These are phyloP conservation scores for Mormyrus hasselquistii DNA, from an alignment of 2,797 vertebrate genomes.

Conservation along the genomic window DNA sequence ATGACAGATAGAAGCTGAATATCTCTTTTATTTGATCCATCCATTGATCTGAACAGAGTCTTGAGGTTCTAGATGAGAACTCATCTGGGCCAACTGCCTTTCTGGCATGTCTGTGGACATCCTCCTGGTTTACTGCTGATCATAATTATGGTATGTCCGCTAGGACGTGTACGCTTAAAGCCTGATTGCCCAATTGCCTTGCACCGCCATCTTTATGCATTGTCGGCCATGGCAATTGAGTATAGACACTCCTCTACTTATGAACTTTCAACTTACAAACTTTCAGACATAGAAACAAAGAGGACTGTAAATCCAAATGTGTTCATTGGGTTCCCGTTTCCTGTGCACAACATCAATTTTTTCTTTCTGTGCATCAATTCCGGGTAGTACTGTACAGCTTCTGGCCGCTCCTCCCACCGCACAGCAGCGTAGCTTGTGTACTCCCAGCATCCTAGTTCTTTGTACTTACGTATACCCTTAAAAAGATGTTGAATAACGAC, in stretches of 20 bases:
- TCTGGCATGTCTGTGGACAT: neutral
- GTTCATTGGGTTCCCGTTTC: too few relatives aligned
- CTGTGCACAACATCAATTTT: too few relatives aligned
- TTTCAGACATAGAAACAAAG: neutral
- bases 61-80: neutral
- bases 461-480: too few relatives aligned
- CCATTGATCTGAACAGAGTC: neutral
- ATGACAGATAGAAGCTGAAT: neutral
- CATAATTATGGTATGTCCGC: neutral
- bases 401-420: too few relatives aligned
- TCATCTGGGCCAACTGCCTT: neutral
- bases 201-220: neutral
- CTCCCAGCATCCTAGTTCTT: too few relatives aligned
- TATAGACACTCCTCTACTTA: too few relatives aligned
- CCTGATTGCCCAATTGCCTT: neutral
- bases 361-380: too few relatives aligned
- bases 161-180: neutral
- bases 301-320: too few relatives aligned
- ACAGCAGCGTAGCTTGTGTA: too few relatives aligned
- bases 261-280: too few relatives aligned
- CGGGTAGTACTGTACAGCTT: neutral
- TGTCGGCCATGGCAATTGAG: too few relatives aligned
- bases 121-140: neutral
- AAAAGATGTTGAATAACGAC: too few relatives aligned
- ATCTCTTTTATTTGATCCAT: neutral